Conservation (phyloP, 1,140 invertebrate genomes). For the Galleria mellonella region DNA sequence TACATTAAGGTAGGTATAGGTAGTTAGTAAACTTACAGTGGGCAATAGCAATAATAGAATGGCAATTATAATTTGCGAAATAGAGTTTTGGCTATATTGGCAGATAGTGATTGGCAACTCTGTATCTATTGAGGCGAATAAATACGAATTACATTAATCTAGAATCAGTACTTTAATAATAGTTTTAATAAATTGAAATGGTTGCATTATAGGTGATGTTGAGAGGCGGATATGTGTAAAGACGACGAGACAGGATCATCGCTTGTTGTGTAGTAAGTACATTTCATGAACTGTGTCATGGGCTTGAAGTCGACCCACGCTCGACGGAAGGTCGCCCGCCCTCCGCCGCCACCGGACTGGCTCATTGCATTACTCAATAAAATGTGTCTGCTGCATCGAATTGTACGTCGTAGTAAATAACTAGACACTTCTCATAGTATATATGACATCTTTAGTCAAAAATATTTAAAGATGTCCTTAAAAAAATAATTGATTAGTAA, state of each 20-base stretch:
- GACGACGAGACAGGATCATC: slow-evolving; percentile 52
- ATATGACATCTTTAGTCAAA: no score
- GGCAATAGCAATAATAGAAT: neutral
- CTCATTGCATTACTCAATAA: slow-evolving; percentile 32
- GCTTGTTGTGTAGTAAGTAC: slow-evolving; percentile 22
- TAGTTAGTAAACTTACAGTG: neutral
- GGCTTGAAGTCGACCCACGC: slow-evolving; percentile 51
- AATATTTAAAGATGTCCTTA: no score
- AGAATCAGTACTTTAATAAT: no score
- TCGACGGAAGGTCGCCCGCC: slow-evolving; percentile 53
- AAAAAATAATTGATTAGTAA: no score
- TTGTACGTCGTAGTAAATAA: slow-evolving; percentile 1
- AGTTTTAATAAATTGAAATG: no score
- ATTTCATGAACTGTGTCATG: slow-evolving; percentile 67
- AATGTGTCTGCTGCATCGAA: slow-evolving; percentile 9
- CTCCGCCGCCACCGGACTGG: slow-evolving; percentile 17
- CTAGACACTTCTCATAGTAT: no score
- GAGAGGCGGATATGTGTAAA: slow-evolving; percentile 27
- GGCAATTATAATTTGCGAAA: neutral
- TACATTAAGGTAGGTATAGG: no score
- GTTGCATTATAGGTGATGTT: no score
- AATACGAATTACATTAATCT: no score
- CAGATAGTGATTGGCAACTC: no score
- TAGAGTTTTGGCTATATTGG: neutral
- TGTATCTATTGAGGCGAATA: no score